Percentiles rank a stretch among this genome's conserved stretches.
These are phyloP conservation scores for Sprattus sprattus DNA, from an alignment of 2,113 vertebrate species.

Conservation along the genomic window DNA sequence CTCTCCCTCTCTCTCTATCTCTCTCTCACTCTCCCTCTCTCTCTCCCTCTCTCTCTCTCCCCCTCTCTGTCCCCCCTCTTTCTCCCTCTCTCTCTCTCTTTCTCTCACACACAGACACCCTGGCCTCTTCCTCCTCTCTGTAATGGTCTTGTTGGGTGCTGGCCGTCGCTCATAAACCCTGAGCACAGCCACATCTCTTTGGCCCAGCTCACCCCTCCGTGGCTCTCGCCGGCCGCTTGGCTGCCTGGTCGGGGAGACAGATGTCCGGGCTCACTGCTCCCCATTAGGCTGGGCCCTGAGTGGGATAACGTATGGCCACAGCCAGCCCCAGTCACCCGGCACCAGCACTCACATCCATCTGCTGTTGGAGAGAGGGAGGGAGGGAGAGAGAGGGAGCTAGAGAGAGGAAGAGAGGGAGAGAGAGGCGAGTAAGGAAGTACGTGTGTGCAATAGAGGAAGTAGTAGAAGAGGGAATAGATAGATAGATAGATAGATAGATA, in stretches of 20 bases:
- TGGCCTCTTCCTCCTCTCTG: slow-evolving; percentile 13
- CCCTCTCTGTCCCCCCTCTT: not conserved
- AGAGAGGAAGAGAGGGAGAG: slow-evolving; percentile 17
- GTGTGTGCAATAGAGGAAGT: not conserved
- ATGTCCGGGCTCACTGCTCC: slow-evolving; percentile 47
- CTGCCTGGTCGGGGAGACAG: slow-evolving; percentile 45
- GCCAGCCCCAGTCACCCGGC: slow-evolving; percentile 38
- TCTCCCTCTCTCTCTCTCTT: not conserved
- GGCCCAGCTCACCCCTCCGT: not conserved
- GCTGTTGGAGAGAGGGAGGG: not conserved
- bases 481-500: not conserved
- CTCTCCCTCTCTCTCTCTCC: not conserved
- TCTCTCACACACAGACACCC: not conserved
- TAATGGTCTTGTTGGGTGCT: slow-evolving; percentile 49
- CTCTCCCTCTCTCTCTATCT: slow-evolving; percentile 24
- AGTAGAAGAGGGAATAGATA: not conserved
- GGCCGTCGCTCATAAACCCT: slow-evolving; percentile 41
- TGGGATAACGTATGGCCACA: slow-evolving; percentile 48
- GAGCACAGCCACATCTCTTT: slow-evolving; percentile 32
- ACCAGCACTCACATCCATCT: slow-evolving; percentile 33
- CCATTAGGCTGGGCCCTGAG: slow-evolving; percentile 43
- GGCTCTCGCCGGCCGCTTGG: not conserved
- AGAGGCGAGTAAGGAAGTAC: not conserved
- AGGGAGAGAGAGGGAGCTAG: not conserved
- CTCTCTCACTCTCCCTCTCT: slow-evolving; percentile 33